Conservation (phyloP, 2,797 vertebrate species). For the Tapera naevia region DNA sequence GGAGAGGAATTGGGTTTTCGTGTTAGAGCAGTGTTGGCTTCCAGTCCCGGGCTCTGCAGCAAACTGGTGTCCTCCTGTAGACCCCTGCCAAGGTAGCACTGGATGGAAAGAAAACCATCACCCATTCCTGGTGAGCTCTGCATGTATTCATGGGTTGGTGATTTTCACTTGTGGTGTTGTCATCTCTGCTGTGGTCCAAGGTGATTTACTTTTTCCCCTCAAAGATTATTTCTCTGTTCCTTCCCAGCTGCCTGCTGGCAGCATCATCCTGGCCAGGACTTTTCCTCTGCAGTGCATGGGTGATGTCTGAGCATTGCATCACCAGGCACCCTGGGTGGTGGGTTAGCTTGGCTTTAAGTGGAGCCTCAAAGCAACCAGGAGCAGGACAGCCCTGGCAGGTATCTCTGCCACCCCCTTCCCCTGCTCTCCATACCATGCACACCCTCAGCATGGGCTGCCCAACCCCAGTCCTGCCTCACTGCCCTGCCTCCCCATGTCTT, state of each 20-base stretch:
- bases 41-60: no score
- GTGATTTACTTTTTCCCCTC: neutral
- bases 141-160: neutral
- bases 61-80: neutral
- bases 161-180: neutral
- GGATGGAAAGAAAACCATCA: neutral
- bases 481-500: neutral
- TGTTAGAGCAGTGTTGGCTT: no score
- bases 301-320: neutral
- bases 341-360: neutral
- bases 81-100: neutral
- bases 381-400: neutral
- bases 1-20: neutral
- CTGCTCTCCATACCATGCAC: neutral
- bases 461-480: neutral
- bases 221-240: neutral
- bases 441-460: neutral
- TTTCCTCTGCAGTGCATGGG: neutral
- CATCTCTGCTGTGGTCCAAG: neutral
- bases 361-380: neutral
- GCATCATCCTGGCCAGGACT: neutral
- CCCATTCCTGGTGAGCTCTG: neutral
- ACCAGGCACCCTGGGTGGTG: neutral
- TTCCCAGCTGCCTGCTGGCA: neutral
- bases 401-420: neutral